These are phyloP conservation scores for Oreocharis arfaki DNA, from an alignment of 2,113 vertebrate species.

Conservation along the genomic window DNA sequence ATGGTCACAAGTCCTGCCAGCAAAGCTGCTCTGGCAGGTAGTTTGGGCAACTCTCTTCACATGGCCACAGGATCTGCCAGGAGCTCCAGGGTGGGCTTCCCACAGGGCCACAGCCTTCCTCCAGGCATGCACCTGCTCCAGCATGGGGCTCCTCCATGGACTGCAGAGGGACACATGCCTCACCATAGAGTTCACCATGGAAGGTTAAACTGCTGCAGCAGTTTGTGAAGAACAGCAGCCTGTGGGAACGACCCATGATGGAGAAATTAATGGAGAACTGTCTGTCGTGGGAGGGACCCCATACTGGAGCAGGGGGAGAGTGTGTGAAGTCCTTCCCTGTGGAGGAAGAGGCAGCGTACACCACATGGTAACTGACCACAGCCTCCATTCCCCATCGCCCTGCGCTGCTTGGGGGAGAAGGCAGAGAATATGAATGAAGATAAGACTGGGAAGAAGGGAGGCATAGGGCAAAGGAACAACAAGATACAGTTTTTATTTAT, in stretches of 20 bases:
- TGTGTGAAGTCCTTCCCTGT: too few species aligned
- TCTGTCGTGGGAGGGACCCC: accelerated
- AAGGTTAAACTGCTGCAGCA: background rate
- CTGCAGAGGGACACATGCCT: accelerated
- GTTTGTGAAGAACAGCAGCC: background rate
- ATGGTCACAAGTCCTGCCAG: background rate
- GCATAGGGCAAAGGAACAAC: background rate
- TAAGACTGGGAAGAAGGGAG: background rate
- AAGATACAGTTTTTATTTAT: background rate
- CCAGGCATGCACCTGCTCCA: background rate
- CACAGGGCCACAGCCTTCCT: background rate
- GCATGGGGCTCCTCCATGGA: background rate
- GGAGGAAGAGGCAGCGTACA: background rate
- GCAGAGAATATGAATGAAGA: background rate
- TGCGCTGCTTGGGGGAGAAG: accelerated
- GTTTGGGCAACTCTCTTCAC: background rate
- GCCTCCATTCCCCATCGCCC: background rate
- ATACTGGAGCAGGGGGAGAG: background rate
- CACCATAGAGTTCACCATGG: too few species aligned
- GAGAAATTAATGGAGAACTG: background rate
- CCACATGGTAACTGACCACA: accelerated
- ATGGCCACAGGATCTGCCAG: background rate
- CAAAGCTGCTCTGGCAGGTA: background rate
- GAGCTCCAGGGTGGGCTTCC: background rate
- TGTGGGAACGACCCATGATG: background rate